These are phyloP conservation scores for Riptortus pedestris DNA, from an alignment of 1,140 invertebrate genomes.

Conservation along the genomic window DNA sequence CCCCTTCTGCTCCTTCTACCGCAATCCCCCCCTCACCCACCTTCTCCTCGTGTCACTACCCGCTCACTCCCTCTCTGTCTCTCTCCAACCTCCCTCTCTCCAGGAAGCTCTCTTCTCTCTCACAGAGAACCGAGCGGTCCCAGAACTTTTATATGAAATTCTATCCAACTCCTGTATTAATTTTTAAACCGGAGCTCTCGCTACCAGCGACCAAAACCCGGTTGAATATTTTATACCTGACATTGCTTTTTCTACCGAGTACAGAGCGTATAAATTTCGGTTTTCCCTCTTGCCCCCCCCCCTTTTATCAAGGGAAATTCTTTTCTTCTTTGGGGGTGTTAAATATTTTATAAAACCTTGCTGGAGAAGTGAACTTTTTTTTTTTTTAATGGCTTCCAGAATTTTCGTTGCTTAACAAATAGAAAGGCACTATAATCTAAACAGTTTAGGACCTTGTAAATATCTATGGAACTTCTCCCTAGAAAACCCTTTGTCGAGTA, in stretches of 20 bases:
- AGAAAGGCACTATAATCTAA: too few species aligned
- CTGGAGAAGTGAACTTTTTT: conserved; percentile 1
- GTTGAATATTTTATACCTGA: conserved; percentile 16
- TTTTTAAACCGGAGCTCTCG: conserved; percentile 6
- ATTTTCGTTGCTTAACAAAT: neutral
- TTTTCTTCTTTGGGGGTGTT: neutral
- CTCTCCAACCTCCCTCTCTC: neutral
- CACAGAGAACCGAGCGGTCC: neutral
- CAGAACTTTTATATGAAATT: conserved; percentile 22
- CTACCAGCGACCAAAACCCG: neutral
- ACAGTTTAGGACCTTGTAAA: too few species aligned
- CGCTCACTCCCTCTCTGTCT: conserved; percentile 1
- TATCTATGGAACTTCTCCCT: too few species aligned
- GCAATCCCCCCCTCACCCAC: conserved; percentile 5
- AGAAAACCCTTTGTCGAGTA: too few species aligned
- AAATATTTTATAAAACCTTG: conserved; percentile 19
- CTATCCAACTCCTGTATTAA: conserved; percentile 17
- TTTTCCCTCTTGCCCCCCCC: conserved; percentile 8
- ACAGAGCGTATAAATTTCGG: conserved; percentile 17
- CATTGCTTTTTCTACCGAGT: conserved; percentile 10
- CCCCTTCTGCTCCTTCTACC: conserved; percentile 4
- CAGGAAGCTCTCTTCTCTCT: neutral
- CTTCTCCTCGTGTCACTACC: conserved; percentile 13
- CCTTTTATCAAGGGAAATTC: conserved; percentile 18
- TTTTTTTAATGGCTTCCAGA: neutral